Evolutionary conservation across 2,113 vertebrate species (phyloP).

Genomic region (Xiphophorus hellerii): DNA sequence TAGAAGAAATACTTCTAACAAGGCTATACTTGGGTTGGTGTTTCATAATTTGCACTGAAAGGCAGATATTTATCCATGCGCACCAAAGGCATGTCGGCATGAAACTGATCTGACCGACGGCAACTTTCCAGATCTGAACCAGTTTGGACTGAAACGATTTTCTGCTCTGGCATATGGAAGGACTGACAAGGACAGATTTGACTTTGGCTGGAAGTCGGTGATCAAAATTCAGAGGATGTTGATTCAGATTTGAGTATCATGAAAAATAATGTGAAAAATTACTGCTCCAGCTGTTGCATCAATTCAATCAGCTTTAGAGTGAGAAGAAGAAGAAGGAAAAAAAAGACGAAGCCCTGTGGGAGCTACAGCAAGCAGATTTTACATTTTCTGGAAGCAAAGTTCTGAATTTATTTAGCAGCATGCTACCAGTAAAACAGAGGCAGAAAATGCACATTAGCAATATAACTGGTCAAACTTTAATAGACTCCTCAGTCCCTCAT

Average conservation of each 20-base stretch:
- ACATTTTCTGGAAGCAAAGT: not conserved
- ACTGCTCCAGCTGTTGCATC: slow-evolving; percentile 28
- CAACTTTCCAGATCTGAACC: slow-evolving; percentile 34
- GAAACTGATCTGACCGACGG: slow-evolving; percentile 47
- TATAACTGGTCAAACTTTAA: slow-evolving; percentile 18
- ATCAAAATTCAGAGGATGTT: slow-evolving; percentile 12
- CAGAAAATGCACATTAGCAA: not conserved
- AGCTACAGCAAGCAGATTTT: not conserved
- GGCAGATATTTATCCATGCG: slow-evolving; percentile 45
- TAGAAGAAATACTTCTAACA: slow-evolving; percentile 45
- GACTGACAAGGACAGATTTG: slow-evolving; percentile 14
- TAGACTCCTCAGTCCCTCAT: not conserved
- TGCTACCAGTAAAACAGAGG: slow-evolving; percentile 2
- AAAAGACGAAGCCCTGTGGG: not conserved
- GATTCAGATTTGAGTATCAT: slow-evolving; percentile 27
- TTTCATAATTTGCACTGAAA: slow-evolving; percentile 59
- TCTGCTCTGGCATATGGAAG: slow-evolving; percentile 9
- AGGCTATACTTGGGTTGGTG: slow-evolving; percentile 46
- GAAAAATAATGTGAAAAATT: slow-evolving; percentile 7
- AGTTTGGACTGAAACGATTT: slow-evolving; percentile 44
- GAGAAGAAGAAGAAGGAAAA: too few relatives aligned
- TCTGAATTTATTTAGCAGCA: slow-evolving; percentile 4
- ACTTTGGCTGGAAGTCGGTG: slow-evolving; percentile 24
- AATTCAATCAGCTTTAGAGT: slow-evolving; percentile 20
- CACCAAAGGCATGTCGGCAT: slow-evolving; percentile 59